A percentile compares a stretch with the other conserved stretches of the same genome.
Evolutionary conservation across 2,113 vertebrate species (phyloP).

Genomic region (Ahaetulla prasina): DNA sequence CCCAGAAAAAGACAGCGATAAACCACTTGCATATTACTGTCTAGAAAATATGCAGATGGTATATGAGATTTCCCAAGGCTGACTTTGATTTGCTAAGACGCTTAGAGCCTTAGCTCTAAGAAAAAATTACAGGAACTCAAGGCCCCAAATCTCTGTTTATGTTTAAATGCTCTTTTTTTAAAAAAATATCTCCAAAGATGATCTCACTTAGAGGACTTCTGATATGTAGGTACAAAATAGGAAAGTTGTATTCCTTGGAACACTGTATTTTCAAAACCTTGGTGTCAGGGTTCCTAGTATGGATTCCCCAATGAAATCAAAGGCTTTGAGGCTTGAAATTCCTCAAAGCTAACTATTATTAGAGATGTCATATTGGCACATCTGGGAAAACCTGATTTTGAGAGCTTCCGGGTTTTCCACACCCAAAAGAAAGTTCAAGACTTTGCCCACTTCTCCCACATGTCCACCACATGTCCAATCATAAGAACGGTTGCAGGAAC

Average conservation of each 20-base stretch:
- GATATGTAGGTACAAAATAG: not conserved
- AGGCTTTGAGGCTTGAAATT: too few relatives aligned
- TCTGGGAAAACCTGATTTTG: too few relatives aligned
- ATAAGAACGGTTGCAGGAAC: too few relatives aligned
- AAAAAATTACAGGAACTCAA: not conserved
- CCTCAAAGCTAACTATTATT: too few relatives aligned
- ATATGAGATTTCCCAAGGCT: not conserved
- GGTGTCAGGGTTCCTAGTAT: not conserved
- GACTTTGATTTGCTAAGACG: not conserved
- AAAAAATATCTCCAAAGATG: not conserved
- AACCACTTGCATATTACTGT: not conserved
- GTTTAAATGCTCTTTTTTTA: not conserved
- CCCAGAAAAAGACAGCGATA: not conserved
- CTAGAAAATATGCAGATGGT: not conserved
- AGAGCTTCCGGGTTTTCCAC: too few relatives aligned
- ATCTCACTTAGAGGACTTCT: not conserved
- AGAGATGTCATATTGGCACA: too few relatives aligned
- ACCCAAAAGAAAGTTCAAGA: too few relatives aligned
- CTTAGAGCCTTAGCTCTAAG: not conserved
- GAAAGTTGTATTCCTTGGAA: not conserved
- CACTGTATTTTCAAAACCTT: not conserved
- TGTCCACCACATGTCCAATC: too few relatives aligned
- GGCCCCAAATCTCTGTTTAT: not conserved
- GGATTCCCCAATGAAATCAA: too few relatives aligned
- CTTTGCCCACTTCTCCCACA: too few relatives aligned